Conservation (phyloP, 1,140 invertebrate genomes). For the Pseudachorutes palmiensis region DNA sequence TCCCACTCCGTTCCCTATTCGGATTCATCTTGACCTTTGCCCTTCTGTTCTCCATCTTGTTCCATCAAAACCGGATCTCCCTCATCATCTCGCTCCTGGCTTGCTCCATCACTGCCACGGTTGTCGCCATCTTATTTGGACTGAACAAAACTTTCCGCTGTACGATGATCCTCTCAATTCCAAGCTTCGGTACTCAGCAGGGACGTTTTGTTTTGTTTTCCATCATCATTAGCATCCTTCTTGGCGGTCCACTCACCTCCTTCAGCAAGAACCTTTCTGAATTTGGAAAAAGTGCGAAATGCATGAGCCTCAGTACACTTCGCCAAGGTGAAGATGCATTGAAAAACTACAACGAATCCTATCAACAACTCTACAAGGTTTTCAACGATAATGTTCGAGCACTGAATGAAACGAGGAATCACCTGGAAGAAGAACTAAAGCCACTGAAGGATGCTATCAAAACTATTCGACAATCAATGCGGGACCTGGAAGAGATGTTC, state of each 20-base stretch:
- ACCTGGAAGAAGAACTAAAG: not conserved
- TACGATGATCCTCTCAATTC: not conserved
- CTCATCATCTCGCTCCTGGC: not conserved
- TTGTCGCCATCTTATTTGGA: not conserved
- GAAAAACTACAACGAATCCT: not conserved
- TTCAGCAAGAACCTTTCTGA: not conserved
- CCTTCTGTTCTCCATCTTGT: not conserved
- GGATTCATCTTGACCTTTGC: not conserved
- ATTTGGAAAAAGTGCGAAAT: slow-evolving; percentile 5
- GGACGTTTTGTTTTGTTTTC: not conserved
- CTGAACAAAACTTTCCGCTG: not conserved
- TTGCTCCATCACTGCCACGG: not conserved
- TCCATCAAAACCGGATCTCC: not conserved
- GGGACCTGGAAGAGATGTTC: not conserved
- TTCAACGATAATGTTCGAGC: not conserved
- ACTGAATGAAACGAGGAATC: not conserved
- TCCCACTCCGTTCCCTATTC: too few species aligned
- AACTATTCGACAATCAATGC: not conserved
- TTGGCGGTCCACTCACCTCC: not conserved
- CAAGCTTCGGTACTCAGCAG: not conserved
- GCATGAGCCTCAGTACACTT: not conserved
- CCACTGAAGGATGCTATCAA: not conserved
- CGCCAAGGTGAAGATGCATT: not conserved
- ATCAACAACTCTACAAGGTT: not conserved
- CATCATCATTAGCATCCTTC: not conserved